Percentiles rank a stretch among this genome's conserved stretches.
Evolutionary conservation across 2,888 invertebrate species (phyloP).

Genomic region (Synanthedon vespiformis): DNA sequence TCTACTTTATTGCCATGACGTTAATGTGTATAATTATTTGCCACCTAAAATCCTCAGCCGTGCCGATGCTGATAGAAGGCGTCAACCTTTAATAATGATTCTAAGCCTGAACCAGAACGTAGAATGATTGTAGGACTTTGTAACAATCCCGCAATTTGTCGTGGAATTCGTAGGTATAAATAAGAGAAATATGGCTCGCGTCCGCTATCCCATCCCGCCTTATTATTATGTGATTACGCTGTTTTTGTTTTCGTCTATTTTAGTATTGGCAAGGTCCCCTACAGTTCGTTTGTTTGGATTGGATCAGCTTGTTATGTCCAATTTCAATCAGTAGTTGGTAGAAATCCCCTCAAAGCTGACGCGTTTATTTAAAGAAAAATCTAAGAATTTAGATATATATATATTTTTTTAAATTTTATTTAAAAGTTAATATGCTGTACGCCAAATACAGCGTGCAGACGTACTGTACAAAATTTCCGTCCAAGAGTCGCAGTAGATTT

Average conservation of each 20-base stretch:
- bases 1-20: too few species aligned
- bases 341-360: constrained; percentile 18
- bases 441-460: constrained; percentile 38
- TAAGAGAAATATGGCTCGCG: too few species aligned
- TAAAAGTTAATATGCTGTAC: constrained; percentile 41
- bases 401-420: constrained; percentile 4
- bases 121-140: too few species aligned
- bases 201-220: too few species aligned
- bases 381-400: too few species aligned
- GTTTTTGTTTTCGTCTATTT: constrained; percentile 26
- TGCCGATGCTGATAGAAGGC: too few species aligned
- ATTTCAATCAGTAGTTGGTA: constrained; percentile 27
- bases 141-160: too few species aligned
- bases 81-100: too few species aligned
- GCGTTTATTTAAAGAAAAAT: constrained; percentile 6
- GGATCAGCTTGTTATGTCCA: constrained; percentile 18
- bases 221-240: not conserved
- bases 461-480: constrained; percentile 37
- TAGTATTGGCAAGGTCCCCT: constrained; percentile 34
- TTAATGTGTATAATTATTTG: too few species aligned
- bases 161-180: too few species aligned
- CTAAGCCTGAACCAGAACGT: too few species aligned
- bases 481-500: constrained; percentile 26
- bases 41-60: too few species aligned
- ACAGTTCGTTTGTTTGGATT: constrained; percentile 23